Evolutionary conservation across 1,140 invertebrate species (phyloP).

Genomic region (Lepidostoma basale): DNA sequence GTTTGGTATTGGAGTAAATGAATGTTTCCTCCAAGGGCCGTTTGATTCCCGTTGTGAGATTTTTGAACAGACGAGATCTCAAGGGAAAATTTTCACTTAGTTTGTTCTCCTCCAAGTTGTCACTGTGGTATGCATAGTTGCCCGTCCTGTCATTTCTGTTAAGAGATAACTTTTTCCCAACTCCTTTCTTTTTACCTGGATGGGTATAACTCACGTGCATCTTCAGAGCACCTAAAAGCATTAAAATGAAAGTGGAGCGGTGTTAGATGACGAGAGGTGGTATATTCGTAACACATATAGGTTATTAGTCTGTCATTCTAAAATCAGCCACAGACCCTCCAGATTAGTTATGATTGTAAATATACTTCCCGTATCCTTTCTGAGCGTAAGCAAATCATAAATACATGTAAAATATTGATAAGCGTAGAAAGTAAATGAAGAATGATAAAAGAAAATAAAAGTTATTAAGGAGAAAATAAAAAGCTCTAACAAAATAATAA

Average conservation of each 20-base stretch:
- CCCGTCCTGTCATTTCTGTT: background rate
- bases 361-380: background rate
- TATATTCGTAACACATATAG: background rate
- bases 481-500: background rate
- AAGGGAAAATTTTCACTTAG: background rate
- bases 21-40: background rate
- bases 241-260: background rate
- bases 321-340: background rate
- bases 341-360: background rate
- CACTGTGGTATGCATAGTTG: background rate
- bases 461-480: conserved; percentile 10
- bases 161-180: conserved; percentile 29
- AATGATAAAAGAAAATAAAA: conserved; percentile 6
- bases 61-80: background rate
- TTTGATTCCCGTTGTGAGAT: conserved; percentile 1
- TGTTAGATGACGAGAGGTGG: background rate
- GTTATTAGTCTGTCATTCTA: background rate
- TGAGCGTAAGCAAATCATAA: conserved; percentile 19
- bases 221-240: conserved; percentile 59
- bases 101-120: background rate
- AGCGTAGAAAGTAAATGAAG: conserved; percentile 10
- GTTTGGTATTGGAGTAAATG: background rate
- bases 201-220: conserved; percentile 58
- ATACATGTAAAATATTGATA: conserved; percentile 14
- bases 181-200: conserved; percentile 56